Conservation (phyloP, 2,113 vertebrate species). For the Micronycteris hirsuta region DNA sequence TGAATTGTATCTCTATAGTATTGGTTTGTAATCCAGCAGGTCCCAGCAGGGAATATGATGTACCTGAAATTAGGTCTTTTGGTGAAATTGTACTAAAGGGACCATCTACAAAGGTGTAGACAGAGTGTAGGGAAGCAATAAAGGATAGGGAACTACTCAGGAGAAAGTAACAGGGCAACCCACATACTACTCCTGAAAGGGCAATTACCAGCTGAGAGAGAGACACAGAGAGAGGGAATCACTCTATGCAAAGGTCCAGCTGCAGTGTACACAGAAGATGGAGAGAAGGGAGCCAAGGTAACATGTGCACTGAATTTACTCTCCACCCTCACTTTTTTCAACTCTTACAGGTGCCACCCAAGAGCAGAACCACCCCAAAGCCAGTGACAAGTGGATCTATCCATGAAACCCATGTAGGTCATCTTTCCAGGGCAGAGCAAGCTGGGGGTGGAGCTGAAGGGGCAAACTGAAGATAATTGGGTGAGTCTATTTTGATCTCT, state of each 20-base stretch:
- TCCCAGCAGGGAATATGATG: background rate
- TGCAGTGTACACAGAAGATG: background rate
- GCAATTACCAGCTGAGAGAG: accelerated
- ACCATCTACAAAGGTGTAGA: background rate
- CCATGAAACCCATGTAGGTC: background rate
- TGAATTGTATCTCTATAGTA: background rate
- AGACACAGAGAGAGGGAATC: background rate
- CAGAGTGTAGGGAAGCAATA: background rate
- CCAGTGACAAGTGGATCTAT: background rate
- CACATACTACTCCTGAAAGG: background rate
- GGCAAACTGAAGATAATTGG: background rate
- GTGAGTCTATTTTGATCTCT: background rate
- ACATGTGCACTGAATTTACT: background rate
- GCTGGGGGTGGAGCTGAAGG: background rate
- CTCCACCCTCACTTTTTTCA: background rate
- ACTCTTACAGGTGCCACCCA: background rate
- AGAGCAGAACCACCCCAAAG: background rate
- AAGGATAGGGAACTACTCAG: background rate
- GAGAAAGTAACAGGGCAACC: background rate
- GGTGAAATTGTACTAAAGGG: background rate
- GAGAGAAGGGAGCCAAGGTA: background rate
- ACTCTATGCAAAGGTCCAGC: background rate
- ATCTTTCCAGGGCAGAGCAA: background rate
- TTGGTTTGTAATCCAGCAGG: background rate
- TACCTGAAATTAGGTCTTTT: background rate